These are phyloP conservation scores for Cyclopterus lumpus DNA, from an alignment of 2,797 vertebrate genomes.

Conservation along the genomic window DNA sequence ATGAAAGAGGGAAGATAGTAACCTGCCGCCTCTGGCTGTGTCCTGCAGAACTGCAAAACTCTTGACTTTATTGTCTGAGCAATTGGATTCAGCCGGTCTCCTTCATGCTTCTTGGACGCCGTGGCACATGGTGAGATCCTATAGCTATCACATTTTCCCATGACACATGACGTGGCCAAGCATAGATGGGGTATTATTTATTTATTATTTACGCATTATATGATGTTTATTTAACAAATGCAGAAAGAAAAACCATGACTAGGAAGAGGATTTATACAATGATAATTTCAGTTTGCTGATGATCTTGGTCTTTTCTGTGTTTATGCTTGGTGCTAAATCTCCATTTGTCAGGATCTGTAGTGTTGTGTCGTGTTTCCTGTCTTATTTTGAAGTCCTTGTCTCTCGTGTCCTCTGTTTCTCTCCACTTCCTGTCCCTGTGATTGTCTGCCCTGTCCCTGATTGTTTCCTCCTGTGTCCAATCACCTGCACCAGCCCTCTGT, in stretches of 20 bases:
- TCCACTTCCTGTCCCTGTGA: too few species aligned
- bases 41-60: too few species aligned
- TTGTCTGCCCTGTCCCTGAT: too few species aligned
- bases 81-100: background rate
- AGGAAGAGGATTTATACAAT: background rate
- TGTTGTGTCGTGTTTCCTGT: too few species aligned
- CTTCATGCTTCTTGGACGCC: background rate
- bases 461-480: too few species aligned
- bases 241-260: background rate
- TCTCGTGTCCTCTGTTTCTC: too few species aligned
- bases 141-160: background rate
- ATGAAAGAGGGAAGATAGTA: constrained; percentile 6
- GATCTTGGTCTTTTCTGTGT: background rate
- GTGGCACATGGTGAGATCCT: background rate
- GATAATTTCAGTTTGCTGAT: background rate
- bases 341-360: too few species aligned
- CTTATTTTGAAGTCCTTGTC: too few species aligned
- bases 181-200: background rate
- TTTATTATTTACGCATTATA: background rate
- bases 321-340: background rate
- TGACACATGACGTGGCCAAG: too few species aligned
- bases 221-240: background rate
- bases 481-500: too few species aligned
- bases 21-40: background rate
- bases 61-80: too few species aligned